Conservation (phyloP, 2,113 vertebrate species). For the Gambusia affinis region DNA sequence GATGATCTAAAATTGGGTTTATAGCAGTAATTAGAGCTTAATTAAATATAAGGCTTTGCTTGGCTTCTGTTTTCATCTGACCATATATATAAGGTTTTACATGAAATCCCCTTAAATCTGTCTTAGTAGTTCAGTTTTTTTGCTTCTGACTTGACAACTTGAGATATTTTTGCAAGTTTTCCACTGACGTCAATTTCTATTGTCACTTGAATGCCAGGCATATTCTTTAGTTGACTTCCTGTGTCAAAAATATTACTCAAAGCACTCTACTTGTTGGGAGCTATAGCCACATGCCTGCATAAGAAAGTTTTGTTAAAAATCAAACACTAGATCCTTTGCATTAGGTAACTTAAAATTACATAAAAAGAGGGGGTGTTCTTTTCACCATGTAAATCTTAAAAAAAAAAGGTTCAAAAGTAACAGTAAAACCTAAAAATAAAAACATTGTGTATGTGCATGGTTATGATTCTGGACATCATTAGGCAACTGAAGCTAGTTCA, state of each 20-base stretch:
- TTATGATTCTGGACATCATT: background rate
- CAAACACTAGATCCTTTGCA: background rate
- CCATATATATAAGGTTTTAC: background rate
- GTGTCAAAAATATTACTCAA: background rate
- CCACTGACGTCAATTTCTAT: background rate
- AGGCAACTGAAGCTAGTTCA: constrained; percentile 36
- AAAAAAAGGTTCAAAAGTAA: background rate
- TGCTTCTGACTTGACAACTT: background rate
- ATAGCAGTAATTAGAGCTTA: background rate
- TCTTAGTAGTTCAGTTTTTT: background rate
- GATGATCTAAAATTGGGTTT: background rate
- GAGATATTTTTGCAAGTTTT: constrained; percentile 9
- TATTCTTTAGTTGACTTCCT: constrained; percentile 1
- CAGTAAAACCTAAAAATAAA: background rate
- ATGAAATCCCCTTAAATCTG: background rate
- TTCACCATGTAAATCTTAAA: background rate
- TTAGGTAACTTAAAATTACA: background rate
- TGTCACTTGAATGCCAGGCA: constrained; percentile 5
- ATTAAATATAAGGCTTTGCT: background rate
- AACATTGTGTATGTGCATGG: background rate
- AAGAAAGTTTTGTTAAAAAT: background rate
- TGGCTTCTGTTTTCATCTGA: background rate
- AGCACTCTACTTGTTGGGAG: background rate
- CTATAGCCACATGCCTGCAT: background rate
- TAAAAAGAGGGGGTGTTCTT: too few species aligned